These are phyloP conservation scores for Gymnocephalus cernua DNA, from an alignment of 2,113 vertebrate genomes.

Conservation along the genomic window DNA sequence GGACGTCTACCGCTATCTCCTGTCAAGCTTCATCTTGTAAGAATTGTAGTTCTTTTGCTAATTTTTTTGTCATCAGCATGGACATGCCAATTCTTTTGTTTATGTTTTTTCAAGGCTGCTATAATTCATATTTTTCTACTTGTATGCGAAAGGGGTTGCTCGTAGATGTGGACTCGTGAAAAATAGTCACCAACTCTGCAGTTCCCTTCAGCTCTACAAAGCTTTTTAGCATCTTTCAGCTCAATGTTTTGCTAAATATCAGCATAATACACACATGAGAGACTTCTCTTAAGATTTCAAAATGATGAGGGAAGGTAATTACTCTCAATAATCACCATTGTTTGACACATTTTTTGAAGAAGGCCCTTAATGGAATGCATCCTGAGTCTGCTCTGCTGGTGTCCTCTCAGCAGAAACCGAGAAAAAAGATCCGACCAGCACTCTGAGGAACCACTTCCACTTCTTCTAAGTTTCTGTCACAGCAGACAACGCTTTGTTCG, in stretches of 20 bases:
- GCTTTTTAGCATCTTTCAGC: not conserved
- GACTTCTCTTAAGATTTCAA: not conserved
- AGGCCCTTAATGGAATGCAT: not conserved
- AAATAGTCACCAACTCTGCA: not conserved
- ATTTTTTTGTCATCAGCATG: not conserved
- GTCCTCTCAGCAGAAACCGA: conserved; percentile 46
- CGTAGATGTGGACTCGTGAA: not conserved
- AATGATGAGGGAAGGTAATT: not conserved
- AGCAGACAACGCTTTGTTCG: conserved; percentile 45
- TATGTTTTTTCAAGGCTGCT: not conserved
- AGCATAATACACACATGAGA: not conserved
- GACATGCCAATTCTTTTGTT: not conserved
- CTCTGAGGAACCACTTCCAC: conserved; percentile 23
- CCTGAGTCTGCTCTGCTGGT: conserved; percentile 10
- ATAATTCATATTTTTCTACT: not conserved
- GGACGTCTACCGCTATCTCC: conserved; percentile 17
- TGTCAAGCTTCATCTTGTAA: conserved; percentile 16
- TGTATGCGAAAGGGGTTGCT: not conserved
- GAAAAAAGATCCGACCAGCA: too few species aligned
- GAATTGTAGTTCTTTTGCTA: conserved; percentile 6
- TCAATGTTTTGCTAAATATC: not conserved
- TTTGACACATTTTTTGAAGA: conserved; percentile 23
- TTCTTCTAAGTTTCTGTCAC: conserved; percentile 54
- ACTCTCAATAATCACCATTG: not conserved
- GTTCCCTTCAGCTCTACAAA: not conserved